phyloP scores from a whole-genome alignment of 2,888 invertebrate genomes.

The Microplitis manilae region DNA sequence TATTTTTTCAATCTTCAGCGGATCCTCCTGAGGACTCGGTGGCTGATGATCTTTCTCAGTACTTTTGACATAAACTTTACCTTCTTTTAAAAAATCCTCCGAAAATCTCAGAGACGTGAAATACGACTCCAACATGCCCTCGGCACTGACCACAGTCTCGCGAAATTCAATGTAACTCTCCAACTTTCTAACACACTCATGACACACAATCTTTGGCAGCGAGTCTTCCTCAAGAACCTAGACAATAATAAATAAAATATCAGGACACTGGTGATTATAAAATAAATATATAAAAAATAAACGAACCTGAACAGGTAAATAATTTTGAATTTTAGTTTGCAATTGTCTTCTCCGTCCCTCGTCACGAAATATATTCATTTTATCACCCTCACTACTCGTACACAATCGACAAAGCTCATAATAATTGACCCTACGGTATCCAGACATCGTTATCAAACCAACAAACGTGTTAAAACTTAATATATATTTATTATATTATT shows the following conservation, averaged over 20 bases:
- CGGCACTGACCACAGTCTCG: conserved; percentile 78
- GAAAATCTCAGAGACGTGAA: conserved; percentile 76
- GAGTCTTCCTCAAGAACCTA: conserved; percentile 80
- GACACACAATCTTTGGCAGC: conserved; percentile 80
- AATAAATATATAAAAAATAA: neutral
- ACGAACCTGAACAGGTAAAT: conserved; percentile 76
- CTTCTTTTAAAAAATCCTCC: conserved; percentile 77
- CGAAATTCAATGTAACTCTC: conserved; percentile 78
- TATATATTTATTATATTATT: neutral
- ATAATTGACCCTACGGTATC: conserved; percentile 80
- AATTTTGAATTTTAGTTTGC: conserved; percentile 78
- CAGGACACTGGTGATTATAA: neutral
- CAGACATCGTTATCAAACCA: conserved; percentile 73
- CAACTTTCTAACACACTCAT: conserved; percentile 77
- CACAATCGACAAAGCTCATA: conserved; percentile 82
- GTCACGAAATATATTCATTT: conserved; percentile 79
- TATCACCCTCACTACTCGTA: conserved; percentile 78
- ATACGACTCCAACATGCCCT: conserved; percentile 79
- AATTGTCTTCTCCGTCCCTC: conserved; percentile 79
- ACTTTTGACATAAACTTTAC: conserved; percentile 73
- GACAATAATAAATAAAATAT: conserved; percentile 23
- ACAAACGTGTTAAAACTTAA: neutral
- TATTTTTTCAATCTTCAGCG: conserved; percentile 59
- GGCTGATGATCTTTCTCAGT: conserved; percentile 62
- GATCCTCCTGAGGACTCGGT: conserved; percentile 57